phyloP scores from a whole-genome alignment of 2,888 invertebrate genomes.

The Hanleya hanleyi region DNA sequence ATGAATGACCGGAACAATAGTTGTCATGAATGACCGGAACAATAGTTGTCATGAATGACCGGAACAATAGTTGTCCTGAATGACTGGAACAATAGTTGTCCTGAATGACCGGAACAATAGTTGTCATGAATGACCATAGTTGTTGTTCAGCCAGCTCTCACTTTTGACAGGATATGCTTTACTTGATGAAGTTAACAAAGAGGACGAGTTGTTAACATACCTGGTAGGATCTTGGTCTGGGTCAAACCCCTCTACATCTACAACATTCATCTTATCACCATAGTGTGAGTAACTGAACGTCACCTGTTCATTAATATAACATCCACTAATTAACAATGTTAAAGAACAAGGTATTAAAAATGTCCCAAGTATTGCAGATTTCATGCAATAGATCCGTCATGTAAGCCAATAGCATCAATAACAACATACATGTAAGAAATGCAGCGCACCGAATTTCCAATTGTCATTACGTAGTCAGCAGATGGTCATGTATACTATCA shows the following conservation, averaged over 20 bases:
- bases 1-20: no score
- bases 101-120: no score
- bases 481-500: no score
- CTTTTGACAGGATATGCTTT: not conserved
- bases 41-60: not conserved
- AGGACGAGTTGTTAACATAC: slow-evolving; percentile 34
- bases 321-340: not conserved
- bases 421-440: no score
- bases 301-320: slow-evolving; percentile 41
- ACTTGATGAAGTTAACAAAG: not conserved
- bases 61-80: no score
- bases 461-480: no score
- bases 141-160: not conserved
- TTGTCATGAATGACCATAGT: not conserved
- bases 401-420: no score
- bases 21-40: not conserved
- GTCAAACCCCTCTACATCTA: slow-evolving; percentile 55
- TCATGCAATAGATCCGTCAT: no score
- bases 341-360: not conserved
- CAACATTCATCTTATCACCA: slow-evolving; percentile 47
- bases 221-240: slow-evolving; percentile 56
- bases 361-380: no score
- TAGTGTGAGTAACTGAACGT: slow-evolving; percentile 54
- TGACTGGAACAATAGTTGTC: not conserved
- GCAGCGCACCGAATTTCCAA: no score